Percentiles rank a stretch among this genome's conserved stretches.
Evolutionary conservation across 2,888 invertebrate genomes (phyloP).

Genomic region (Pachycephus smyrnensis): DNA sequence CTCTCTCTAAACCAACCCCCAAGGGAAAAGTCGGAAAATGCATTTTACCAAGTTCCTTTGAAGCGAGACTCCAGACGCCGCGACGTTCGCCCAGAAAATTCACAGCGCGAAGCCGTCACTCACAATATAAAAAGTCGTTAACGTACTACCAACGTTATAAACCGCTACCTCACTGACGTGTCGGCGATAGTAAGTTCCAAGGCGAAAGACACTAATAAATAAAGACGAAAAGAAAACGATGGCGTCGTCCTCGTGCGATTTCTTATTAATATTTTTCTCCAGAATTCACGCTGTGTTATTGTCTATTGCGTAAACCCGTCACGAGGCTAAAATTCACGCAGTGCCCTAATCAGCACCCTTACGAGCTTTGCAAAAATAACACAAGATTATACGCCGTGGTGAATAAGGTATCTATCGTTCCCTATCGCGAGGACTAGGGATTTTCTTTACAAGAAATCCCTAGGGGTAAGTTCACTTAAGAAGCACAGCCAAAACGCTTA

Average conservation of each 20-base stretch:
- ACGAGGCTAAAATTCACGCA: not conserved
- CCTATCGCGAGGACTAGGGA: not conserved
- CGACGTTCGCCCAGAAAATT: not conserved
- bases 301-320: not conserved
- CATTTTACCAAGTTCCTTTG: not conserved
- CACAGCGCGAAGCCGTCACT: not conserved
- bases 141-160: not conserved
- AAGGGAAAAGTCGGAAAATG: not conserved
- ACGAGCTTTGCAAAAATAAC: not conserved
- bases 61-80: not conserved
- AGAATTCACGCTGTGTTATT: not conserved
- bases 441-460: not conserved
- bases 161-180: not conserved
- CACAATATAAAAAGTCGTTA: not conserved
- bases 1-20: not conserved
- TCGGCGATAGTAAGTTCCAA: not conserved
- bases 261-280: not conserved
- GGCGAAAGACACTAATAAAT: not conserved
- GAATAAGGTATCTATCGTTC: not conserved
- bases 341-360: not conserved
- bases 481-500: not conserved
- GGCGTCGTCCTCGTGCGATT: not conserved
- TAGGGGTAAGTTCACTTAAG: not conserved
- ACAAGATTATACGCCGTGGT: not conserved
- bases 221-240: not conserved